Conservation (phyloP, 30 jellyfish, hydroid and myxozoan genomes). For the Turritopsis rubra region DNA sequence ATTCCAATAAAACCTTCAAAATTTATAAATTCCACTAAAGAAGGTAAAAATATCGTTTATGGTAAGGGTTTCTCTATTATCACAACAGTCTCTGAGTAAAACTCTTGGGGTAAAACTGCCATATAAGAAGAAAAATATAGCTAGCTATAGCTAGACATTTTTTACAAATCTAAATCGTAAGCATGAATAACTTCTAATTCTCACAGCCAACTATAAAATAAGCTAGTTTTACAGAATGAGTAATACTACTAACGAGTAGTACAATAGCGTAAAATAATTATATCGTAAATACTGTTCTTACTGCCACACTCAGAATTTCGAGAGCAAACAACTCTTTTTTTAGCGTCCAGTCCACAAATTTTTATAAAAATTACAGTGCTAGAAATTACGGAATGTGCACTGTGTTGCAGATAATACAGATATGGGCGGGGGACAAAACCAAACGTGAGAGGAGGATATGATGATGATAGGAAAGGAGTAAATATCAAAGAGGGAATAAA, state of each 20-base stretch:
- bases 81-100: background rate
- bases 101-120: background rate
- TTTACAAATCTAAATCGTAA: background rate
- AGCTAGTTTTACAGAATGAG: conserved; percentile 12
- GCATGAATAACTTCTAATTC: background rate
- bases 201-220: background rate
- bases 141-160: background rate
- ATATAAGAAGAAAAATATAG: background rate
- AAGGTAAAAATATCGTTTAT: background rate
- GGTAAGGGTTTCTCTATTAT: background rate
- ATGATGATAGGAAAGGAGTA: background rate
- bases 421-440: background rate
- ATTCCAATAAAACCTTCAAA: conserved; percentile 5
- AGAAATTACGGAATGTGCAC: conserved; percentile 18
- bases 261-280: background rate
- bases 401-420: background rate
- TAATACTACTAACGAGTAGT: background rate
- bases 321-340: conserved; percentile 17
- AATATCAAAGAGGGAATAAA: background rate
- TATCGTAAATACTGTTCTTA: conserved; percentile 3
- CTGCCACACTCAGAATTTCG: conserved; percentile 13
- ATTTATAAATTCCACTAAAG: background rate
- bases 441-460: background rate
- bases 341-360: conserved; percentile 3
- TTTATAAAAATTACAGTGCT: conserved; percentile 12